Evolutionary conservation across 2,888 invertebrate species (phyloP), one percentile per base, ranked within the genome.

Genomic region (Dendrolimus houi): DNA sequence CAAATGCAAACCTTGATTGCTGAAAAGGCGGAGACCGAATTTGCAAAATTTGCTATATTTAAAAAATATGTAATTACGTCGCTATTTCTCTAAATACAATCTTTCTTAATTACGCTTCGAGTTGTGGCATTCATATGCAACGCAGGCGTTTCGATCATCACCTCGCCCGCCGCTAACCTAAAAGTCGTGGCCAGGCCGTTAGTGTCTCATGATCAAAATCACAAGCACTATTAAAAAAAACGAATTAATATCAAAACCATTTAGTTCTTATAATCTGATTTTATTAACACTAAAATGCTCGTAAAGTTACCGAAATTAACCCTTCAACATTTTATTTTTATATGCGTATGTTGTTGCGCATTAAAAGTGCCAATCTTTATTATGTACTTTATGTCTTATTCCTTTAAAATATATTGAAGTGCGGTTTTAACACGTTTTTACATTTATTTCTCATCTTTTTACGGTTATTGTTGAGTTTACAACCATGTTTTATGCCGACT

Each of bases 221-320:
- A 9, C 47, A 1, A 9, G 12, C 47, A 47, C 9, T 29, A 29
- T 29, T 29, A 29, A 29, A 29, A 29, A 29, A 29, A 29, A 29
- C 29, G 6, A 29, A 29, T 29, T 9, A 47, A 47, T 10, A 47
- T 9, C 3, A 47, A 47, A 47, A 47, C 9, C 47, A 12, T 47
- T 47, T 47, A 47, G 47, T 47, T 6, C 8, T 47, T 47, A 42
- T 52, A 47, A 57, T 40, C 52, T 55, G 52, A 40, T 52, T 55
- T 55, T 52, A 55, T 55, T 12, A 55, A 55, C 52, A 10, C 47
- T 42, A 55, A 55, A 55, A 55, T 17, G 13, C 8, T 55, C 17
- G 17, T 55, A 47, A 55, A 55, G 14, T 53, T 17, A 14, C 53
- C 53, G 53, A 53, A 47, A 47, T 47, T 47, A 9, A 47, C 47